Evolutionary conservation across 1,140 invertebrate genomes (phyloP), one percentile per base, ranked within the genome.

Genomic region (Microplitis demolitor): DNA sequence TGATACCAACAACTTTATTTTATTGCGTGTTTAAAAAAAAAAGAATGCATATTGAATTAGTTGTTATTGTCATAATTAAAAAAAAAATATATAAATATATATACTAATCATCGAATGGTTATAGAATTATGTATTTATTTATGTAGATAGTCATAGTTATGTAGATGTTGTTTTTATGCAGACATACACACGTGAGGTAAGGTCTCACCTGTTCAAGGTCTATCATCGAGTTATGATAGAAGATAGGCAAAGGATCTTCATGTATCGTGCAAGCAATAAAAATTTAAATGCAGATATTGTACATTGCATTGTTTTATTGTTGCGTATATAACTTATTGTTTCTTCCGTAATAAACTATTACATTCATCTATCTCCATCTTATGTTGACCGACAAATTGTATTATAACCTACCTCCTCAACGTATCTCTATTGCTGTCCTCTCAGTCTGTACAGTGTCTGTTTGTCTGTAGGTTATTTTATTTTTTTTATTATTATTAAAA

Each of bases 201-300:
- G 75, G 73, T 72, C 73, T 71, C 35, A 62, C 80, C 68, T 69
- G 74, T 53, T 73, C 82, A 82, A 81, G 80, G 81, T 77, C 78
- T 70, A 24, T 24, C 2, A 24, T 24, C 24, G 24, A 24, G 24
- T 24, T 24, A 24, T 24, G 24, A 2, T 24, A 24, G 24, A 24
- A 24, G 24, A 24, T 0, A 24, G 24, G 24, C 24, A 24, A 24
- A 2, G 24, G 24, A 24, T 24, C 24, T 24, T 24, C 2, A 24
- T 24, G 24, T 24, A 24, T 24, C 24, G 24, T 24, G 24, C 24
- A 2, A 35, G 66, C 66, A 39, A n/a, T 56, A 13, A 50, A 75
- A 72, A 75, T 80, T 61, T 70, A 50, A 24, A 70, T 70, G 68
- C 68, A 45, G 45, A 70, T 70, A 24, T 24, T 60, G 61, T 14